Evolutionary conservation across 1,140 invertebrate genomes (phyloP), one percentile per base, ranked within the genome.

Genomic region (Watersipora subatra): DNA sequence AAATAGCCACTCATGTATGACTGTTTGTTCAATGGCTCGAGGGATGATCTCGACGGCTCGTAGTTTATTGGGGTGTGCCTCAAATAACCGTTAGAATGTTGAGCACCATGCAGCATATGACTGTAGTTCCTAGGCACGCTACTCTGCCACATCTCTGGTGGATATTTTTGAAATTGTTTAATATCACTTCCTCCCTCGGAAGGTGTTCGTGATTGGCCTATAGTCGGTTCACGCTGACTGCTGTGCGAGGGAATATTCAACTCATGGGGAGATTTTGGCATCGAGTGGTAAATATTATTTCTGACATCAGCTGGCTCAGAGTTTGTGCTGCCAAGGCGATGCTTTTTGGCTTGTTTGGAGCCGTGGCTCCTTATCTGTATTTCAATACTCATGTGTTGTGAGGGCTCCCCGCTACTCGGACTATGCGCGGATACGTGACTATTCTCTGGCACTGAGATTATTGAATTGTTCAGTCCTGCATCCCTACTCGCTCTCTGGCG

Each of bases 401-500:
- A 7, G n/a, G 34, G 34, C 34, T 46, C 34, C n/a, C 7, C n/a
- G 34, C n/a, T 46, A 46, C 7, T 46, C n/a, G 34, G 34, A 46
- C 34, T 46, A n/a, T 46, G 34, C 7, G 34, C n/a, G 34, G 7
- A n/a, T 12, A 46, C 34, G 7, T n/a, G 7, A 46, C 34, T n/a
- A 7, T 7, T 72, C 46, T 76, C 72, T 67, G 72, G 72, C 20
- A 34, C 65, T n/a, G 30, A 46, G 20, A 73, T 73, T 57, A 75
- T 67, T 59, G 76, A 73, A 66, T 75, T 74, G 61, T 72, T 76
- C 61, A 77, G 69, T 28, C 75, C 69, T 70, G 87, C 86, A 68
- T 89, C 83, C 26, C 73, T 76, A 70, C 87, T 85, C 68, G 90
- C 83, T 62, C 87, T 84, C 74, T 92, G 89, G 73, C 91, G 92